These are phyloP conservation scores for Drosophila longiperda DNA, from an alignment of 2,888 invertebrate species.

Conservation along the genomic window DNA sequence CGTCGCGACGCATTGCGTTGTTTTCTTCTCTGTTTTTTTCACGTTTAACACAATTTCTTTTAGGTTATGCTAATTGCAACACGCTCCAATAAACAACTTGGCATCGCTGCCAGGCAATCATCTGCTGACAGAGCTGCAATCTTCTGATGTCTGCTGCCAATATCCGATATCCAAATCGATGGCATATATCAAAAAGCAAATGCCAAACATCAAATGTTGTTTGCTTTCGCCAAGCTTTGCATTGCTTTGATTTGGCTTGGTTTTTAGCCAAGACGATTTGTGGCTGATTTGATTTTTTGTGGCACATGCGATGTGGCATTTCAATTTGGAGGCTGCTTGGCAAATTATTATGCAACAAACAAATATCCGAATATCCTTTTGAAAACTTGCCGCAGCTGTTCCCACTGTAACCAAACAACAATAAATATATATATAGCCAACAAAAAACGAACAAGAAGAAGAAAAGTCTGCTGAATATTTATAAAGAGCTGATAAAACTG, in stretches of 20 bases:
- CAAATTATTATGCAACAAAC: constrained; percentile 70
- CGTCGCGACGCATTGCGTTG: constrained; percentile 3
- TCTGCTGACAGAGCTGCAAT: constrained; percentile 13
- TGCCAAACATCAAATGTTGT: constrained; percentile 34
- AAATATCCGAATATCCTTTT: constrained; percentile 66
- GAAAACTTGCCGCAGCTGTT: constrained; percentile 56
- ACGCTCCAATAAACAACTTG: constrained; percentile 70
- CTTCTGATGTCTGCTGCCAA: constrained; percentile 25
- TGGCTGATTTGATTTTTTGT: constrained; percentile 29
- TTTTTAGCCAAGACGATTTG: constrained; percentile 21
- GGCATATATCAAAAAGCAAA: constrained; percentile 9
- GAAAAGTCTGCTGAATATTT: constrained; percentile 30
- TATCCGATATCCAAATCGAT: constrained; percentile 18
- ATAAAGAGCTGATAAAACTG: constrained; percentile 69
- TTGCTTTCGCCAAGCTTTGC: constrained; percentile 12
- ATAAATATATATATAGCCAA: neutral
- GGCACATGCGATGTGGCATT: constrained; percentile 55
- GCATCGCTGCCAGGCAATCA: constrained; percentile 38
- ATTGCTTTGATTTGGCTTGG: neutral
- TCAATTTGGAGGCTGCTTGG: constrained; percentile 40
- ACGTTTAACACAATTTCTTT: constrained; percentile 21
- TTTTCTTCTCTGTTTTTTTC: constrained; percentile 1
- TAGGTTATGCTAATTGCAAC: constrained; percentile 73
- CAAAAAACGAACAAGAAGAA: constrained; percentile 1
- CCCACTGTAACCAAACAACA: constrained; percentile 28